phyloP scores from a whole-genome alignment of 2,888 invertebrate genomes.

The Xestobium rufovillosum region DNA sequence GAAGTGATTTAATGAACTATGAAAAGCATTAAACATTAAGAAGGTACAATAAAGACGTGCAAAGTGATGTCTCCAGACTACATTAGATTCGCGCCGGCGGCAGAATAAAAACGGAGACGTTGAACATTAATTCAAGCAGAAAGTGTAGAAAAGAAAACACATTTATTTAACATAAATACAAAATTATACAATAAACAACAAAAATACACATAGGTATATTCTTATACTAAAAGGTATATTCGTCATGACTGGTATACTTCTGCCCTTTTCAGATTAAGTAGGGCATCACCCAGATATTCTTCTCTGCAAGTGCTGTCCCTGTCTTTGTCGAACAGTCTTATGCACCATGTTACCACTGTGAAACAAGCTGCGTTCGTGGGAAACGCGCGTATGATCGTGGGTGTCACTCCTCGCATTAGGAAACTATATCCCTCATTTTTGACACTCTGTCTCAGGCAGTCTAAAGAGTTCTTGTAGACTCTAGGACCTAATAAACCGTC shows the following conservation, averaged over 20 bases:
- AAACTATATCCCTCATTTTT: slow-evolving; percentile 61
- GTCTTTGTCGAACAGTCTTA: slow-evolving; percentile 44
- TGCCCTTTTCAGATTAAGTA: neutral
- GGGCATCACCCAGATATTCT: slow-evolving; percentile 9
- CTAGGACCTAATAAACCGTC: slow-evolving; percentile 48
- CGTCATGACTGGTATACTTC: neutral
- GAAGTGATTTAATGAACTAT: no score
- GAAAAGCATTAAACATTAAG: no score
- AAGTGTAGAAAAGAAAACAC: no score
- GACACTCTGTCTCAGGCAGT: slow-evolving; percentile 68
- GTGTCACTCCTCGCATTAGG: slow-evolving; percentile 66
- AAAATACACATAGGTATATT: no score
- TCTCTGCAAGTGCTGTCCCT: slow-evolving; percentile 5
- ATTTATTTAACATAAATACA: no score
- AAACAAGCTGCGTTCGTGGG: slow-evolving; percentile 92
- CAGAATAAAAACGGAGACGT: no score
- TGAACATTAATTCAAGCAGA: no score
- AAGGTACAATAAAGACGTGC: no score
- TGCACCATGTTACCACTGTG: slow-evolving; percentile 74
- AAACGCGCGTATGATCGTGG: slow-evolving; percentile 80
- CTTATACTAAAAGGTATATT: no score
- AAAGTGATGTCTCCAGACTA: no score
- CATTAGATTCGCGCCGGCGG: no score
- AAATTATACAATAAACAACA: no score
- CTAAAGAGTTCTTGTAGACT: slow-evolving; percentile 60